Percentiles rank a stretch among this genome's conserved stretches.
phyloP scores from a whole-genome alignment of 2,888 invertebrate genomes.

The Thalpophila matura region DNA sequence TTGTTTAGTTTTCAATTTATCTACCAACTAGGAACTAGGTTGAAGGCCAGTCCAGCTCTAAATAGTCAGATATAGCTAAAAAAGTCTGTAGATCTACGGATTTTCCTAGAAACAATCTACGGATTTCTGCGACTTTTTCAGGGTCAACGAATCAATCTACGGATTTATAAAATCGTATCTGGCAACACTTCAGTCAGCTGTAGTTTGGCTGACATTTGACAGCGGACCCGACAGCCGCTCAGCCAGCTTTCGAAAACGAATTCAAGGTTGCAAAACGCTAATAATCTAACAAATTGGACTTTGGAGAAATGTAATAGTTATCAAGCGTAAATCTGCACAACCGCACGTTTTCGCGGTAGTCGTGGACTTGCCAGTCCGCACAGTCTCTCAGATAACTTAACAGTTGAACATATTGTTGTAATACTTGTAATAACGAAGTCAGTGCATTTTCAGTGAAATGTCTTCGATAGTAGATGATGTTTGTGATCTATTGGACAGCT shows the following conservation, averaged over 20 bases:
- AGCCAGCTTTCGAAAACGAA: constrained; percentile 76
- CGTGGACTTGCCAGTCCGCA: constrained; percentile 16
- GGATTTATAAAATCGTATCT: too few relatives aligned
- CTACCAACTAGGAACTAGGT: too few relatives aligned
- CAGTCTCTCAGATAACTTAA: constrained; percentile 70
- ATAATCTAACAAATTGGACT: constrained; percentile 64
- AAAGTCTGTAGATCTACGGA: too few relatives aligned
- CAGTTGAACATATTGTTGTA: constrained; percentile 48
- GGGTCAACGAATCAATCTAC: neutral
- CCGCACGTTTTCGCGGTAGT: constrained; percentile 64
- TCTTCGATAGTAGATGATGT: constrained; percentile 89
- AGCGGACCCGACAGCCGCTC: constrained; percentile 63
- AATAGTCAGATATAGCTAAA: too few relatives aligned
- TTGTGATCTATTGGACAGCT: constrained; percentile 94
- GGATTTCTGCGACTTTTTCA: neutral
- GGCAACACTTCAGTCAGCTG: constrained; percentile 70
- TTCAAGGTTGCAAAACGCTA: constrained; percentile 68
- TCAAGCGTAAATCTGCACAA: constrained; percentile 69
- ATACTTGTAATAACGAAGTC: neutral
- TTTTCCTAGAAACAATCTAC: too few relatives aligned
- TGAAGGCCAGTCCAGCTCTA: too few relatives aligned
- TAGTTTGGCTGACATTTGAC: constrained; percentile 33
- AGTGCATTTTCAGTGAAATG: constrained; percentile 70
- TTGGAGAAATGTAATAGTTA: constrained; percentile 82
- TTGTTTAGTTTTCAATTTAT: too few relatives aligned